These are phyloP conservation scores for Agrypnia vestita DNA, from an alignment of 1,140 invertebrate species.

Conservation along the genomic window DNA sequence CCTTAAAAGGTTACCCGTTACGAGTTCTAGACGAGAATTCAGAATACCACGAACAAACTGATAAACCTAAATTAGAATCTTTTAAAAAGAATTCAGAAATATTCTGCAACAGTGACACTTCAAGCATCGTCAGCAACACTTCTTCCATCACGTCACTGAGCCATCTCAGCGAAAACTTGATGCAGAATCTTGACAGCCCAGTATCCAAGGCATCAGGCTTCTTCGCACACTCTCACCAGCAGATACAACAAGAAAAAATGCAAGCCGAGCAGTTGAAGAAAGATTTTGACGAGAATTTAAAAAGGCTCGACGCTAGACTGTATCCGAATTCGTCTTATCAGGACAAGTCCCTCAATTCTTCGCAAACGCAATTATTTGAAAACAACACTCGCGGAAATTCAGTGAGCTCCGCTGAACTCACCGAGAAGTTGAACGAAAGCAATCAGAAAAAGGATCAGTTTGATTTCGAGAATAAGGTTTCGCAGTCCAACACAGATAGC, in stretches of 20 bases:
- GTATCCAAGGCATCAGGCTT: conserved; percentile 75
- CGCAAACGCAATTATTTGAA: background rate
- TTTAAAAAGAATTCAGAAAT: conserved; percentile 44
- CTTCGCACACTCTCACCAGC: conserved; percentile 78
- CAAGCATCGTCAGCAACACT: conserved; percentile 42
- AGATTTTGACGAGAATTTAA: conserved; percentile 70
- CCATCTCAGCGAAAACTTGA: conserved; percentile 61
- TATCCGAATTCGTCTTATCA: conserved; percentile 43
- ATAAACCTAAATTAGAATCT: conserved; percentile 40
- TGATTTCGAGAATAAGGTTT: conserved; percentile 46
- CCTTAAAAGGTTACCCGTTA: conserved; percentile 62
- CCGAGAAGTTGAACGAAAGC: conserved; percentile 37
- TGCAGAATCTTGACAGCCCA: conserved; percentile 61
- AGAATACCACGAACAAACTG: conserved; percentile 53
- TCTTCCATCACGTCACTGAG: conserved; percentile 41
- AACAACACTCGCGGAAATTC: background rate
- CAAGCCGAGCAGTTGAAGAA: conserved; percentile 70
- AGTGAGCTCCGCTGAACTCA: conserved; percentile 14
- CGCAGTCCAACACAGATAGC: conserved; percentile 62
- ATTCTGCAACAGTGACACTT: conserved; percentile 44
- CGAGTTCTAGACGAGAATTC: conserved; percentile 66
- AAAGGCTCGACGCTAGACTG: conserved; percentile 65
- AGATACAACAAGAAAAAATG: conserved; percentile 75
- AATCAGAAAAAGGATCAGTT: conserved; percentile 33
- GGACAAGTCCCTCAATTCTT: conserved; percentile 17